Evolutionary conservation across 2,888 invertebrate species (phyloP).

Genomic region (Hipparchia sbordonii): DNA sequence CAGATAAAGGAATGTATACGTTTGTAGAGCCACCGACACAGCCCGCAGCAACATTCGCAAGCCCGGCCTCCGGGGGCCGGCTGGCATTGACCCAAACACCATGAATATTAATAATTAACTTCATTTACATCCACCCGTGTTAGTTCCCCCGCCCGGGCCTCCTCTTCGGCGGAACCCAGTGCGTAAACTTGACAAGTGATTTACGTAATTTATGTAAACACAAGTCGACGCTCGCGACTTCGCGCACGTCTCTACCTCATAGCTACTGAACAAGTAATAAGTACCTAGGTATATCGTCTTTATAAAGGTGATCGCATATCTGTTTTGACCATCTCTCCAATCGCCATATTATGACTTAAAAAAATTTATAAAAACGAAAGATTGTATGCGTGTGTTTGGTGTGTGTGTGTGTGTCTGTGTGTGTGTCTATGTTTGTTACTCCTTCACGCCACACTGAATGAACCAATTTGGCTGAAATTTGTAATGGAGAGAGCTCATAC

Average conservation of each 20-base stretch:
- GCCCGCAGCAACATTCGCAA: constrained; percentile 19
- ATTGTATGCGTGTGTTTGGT: too few species aligned
- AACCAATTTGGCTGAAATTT: too few species aligned
- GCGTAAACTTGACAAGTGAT: constrained; percentile 9
- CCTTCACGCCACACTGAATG: too few species aligned
- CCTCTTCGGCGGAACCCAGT: background rate
- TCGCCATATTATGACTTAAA: too few species aligned
- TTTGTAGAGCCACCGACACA: constrained; percentile 4
- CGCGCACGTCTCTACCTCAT: background rate
- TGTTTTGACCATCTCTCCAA: too few species aligned
- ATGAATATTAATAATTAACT: constrained; percentile 34
- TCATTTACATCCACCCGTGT: constrained; percentile 30
- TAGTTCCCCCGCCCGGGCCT: constrained; percentile 6
- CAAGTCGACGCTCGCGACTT: background rate
- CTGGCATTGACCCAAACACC: constrained; percentile 24
- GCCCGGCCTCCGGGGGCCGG: background rate
- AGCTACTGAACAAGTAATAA: background rate
- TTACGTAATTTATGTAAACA: constrained; percentile 25
- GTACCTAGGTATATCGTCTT: too few species aligned
- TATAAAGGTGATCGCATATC: too few species aligned
- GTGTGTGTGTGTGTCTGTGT: too few species aligned
- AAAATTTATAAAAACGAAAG: too few species aligned
- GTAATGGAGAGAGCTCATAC: too few species aligned
- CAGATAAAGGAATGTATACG: background rate
- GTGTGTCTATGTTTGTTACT: too few species aligned